Percentiles rank a stretch among this genome's conserved stretches.
Evolutionary conservation across 1,140 invertebrate genomes (phyloP).

Genomic region (Probaryconus sp.): DNA sequence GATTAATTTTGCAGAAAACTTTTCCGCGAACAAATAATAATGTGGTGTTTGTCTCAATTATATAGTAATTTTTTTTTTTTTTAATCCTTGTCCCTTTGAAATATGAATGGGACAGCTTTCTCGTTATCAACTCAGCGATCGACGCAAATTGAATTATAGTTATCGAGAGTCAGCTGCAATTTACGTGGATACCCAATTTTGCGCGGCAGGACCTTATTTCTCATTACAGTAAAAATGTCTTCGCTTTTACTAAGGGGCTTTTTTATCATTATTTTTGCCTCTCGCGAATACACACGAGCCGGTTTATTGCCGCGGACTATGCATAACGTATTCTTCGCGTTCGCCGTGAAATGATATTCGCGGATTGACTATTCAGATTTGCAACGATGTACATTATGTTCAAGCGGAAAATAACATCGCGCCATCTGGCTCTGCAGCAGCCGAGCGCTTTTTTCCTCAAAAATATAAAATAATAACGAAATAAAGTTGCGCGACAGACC

Average conservation of each 20-base stretch:
- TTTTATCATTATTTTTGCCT: conserved; percentile 10
- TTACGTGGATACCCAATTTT: conserved; percentile 43
- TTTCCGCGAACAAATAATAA: no score
- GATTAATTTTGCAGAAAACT: no score
- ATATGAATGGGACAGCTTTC: conserved; percentile 37
- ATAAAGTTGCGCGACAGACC: conserved; percentile 26
- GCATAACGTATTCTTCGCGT: conserved; percentile 38
- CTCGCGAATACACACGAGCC: conserved; percentile 17
- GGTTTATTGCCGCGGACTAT: conserved; percentile 20
- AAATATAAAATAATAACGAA: conserved; percentile 33
- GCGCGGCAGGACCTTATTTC: conserved; percentile 33
- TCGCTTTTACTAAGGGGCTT: not conserved
- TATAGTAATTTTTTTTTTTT: no score
- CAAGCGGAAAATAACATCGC: conserved; percentile 47
- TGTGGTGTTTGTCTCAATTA: no score
- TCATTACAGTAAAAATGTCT: conserved; percentile 41
- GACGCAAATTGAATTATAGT: conserved; percentile 50
- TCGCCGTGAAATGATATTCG: conserved; percentile 44
- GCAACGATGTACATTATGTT: conserved; percentile 40
- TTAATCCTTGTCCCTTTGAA: conserved; percentile 27
- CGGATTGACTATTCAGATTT: conserved; percentile 36
- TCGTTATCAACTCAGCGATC: conserved; percentile 46
- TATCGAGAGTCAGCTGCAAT: conserved; percentile 34
- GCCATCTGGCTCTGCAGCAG: conserved; percentile 30
- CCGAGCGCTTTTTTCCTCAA: conserved; percentile 3